Percentiles rank a stretch among this genome's conserved stretches.
These are phyloP conservation scores for Chaetodon trifascialis DNA, from an alignment of 2,113 vertebrate species.

Conservation along the genomic window DNA sequence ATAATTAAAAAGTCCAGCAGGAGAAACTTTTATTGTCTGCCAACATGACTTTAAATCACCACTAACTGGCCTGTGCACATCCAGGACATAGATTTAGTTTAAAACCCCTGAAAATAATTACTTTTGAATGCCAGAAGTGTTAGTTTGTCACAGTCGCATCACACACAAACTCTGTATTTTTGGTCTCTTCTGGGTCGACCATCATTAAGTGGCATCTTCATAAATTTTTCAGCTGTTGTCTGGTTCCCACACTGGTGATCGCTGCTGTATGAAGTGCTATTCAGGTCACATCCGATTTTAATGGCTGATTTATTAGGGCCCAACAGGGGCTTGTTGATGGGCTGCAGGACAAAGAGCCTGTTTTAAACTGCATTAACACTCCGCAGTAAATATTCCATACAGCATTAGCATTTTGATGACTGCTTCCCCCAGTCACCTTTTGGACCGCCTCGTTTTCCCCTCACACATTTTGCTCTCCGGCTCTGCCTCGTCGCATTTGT, in stretches of 20 bases:
- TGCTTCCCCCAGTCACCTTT: constrained; percentile 66
- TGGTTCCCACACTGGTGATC: constrained; percentile 47
- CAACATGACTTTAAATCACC: constrained; percentile 26
- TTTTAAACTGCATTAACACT: constrained; percentile 84
- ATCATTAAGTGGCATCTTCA: constrained; percentile 75
- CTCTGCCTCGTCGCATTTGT: constrained; percentile 36
- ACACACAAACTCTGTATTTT: constrained; percentile 23
- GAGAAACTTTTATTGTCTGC: constrained; percentile 25
- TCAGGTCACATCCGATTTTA: constrained; percentile 84
- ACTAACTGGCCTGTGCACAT: neutral
- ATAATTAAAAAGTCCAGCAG: constrained; percentile 41
- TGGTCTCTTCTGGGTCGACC: constrained; percentile 46
- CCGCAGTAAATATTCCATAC: constrained; percentile 82
- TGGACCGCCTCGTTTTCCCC: constrained; percentile 37
- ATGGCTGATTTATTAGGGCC: constrained; percentile 81
- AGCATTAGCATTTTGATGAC: constrained; percentile 84
- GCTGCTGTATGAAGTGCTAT: constrained; percentile 74
- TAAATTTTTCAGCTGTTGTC: constrained; percentile 80
- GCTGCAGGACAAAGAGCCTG: constrained; percentile 79
- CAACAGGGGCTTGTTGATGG: constrained; percentile 73
- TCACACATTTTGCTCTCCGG: constrained; percentile 23
- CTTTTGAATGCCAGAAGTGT: constrained; percentile 33
- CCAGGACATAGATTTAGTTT: constrained; percentile 1
- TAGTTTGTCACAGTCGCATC: constrained; percentile 15
- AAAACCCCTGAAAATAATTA: constrained; percentile 8